Conservation (phyloP, 2,888 invertebrate species). For the Eugnorisma glareosa region DNA sequence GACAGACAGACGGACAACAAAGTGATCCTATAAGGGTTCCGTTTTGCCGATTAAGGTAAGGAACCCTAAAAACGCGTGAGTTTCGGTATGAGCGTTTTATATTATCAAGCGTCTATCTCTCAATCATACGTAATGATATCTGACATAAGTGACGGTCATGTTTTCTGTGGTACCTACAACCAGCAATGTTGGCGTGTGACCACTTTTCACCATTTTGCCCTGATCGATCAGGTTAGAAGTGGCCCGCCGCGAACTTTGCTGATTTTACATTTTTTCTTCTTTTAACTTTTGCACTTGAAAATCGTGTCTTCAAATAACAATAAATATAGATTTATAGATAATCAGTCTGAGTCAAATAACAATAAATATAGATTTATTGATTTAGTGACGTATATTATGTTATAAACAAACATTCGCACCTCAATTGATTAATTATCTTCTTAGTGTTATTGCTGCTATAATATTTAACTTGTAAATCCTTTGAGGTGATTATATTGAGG, state of each 20-base stretch:
- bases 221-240: neutral
- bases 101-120: neutral
- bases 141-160: neutral
- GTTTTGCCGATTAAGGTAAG: too few species aligned
- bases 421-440: constrained; percentile 14
- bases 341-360: neutral
- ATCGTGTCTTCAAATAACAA: neutral
- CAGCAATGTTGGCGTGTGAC: neutral
- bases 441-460: constrained; percentile 16
- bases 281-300: neutral
- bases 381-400: neutral
- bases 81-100: neutral
- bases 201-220: neutral
- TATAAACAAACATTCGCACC: constrained; percentile 30
- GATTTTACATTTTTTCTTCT: neutral
- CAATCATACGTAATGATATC: neutral
- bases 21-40: too few species aligned
- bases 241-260: neutral
- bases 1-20: too few species aligned
- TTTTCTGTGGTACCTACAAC: neutral
- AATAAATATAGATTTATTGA: neutral
- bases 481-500: constrained; percentile 13
- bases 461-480: constrained; percentile 23
- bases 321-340: too few species aligned
- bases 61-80: too few species aligned